Conservation (phyloP, 2,113 vertebrate genomes). For the Hiodon alosoides region DNA sequence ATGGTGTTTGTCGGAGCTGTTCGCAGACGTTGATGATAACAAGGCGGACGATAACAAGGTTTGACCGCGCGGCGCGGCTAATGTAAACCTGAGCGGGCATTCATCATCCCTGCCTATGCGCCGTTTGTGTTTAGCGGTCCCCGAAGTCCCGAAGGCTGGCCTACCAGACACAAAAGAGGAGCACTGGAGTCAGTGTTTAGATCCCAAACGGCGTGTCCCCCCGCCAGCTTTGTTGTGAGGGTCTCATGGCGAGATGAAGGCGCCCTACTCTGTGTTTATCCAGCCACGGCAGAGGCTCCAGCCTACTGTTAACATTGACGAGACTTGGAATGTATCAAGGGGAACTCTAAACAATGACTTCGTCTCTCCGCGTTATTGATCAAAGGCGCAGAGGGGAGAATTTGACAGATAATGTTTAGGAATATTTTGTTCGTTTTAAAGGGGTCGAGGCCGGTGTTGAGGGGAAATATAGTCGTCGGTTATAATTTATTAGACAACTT, state of each 20-base stretch:
- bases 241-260: conserved; percentile 61
- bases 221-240: conserved; percentile 53
- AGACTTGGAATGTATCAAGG: conserved; percentile 63
- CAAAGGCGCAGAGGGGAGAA: conserved; percentile 54
- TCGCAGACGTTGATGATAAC: not conserved
- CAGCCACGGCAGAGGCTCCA: conserved; percentile 61
- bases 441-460: too few species aligned
- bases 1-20: too few species aligned
- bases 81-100: not conserved
- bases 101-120: not conserved
- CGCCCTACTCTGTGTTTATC: conserved; percentile 70
- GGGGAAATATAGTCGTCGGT: too few species aligned
- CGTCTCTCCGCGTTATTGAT: conserved; percentile 62
- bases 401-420: conserved; percentile 32
- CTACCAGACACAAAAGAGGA: not conserved
- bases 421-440: not conserved
- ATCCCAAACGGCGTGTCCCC: conserved; percentile 61
- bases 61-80: not conserved
- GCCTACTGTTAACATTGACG: conserved; percentile 65
- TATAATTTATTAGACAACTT: too few species aligned
- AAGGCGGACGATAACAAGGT: not conserved
- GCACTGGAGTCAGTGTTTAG: conserved; percentile 56
- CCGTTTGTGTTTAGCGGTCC: not conserved
- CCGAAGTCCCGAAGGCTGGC: not conserved
- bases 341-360: conserved; percentile 67